Percentiles rank a stretch among this genome's conserved stretches.
phyloP scores from a whole-genome alignment of 2,113 vertebrate species.

The Malurus melanocephalus region DNA sequence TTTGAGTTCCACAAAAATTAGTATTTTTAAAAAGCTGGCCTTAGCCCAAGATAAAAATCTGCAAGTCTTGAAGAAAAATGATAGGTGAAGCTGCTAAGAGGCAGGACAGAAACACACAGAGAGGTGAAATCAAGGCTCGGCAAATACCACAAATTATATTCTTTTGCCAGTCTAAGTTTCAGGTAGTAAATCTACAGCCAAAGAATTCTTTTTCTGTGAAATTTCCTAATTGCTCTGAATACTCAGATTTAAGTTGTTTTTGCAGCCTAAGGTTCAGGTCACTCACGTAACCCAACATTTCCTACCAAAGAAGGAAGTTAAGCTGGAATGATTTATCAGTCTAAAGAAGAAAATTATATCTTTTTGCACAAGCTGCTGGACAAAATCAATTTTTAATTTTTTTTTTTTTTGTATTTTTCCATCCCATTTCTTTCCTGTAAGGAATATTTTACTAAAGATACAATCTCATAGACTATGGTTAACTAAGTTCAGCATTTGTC shows the following conservation, averaged over 20 bases:
- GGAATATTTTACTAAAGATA: background rate
- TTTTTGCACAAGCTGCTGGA: background rate
- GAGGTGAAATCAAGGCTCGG: background rate
- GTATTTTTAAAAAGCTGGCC: background rate
- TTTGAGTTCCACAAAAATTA: background rate
- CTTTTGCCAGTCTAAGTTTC: background rate
- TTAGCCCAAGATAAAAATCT: background rate
- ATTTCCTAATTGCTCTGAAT: background rate
- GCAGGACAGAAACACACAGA: background rate
- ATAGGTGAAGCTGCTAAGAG: background rate
- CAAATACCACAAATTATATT: background rate
- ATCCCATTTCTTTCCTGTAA: background rate
- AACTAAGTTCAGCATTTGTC: background rate
- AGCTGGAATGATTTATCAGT: background rate
- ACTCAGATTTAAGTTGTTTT: background rate
- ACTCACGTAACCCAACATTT: background rate
- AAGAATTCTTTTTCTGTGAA: background rate
- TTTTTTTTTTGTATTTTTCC: background rate
- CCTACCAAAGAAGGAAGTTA: background rate
- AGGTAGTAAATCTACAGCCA: background rate
- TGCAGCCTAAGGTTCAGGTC: background rate
- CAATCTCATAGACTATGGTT: background rate
- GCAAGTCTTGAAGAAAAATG: background rate
- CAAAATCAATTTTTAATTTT: background rate
- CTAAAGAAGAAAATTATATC: background rate